Evolutionary conservation across 2,797 vertebrate genomes (phyloP).

Genomic region (Pseudochirops cupreus): DNA sequence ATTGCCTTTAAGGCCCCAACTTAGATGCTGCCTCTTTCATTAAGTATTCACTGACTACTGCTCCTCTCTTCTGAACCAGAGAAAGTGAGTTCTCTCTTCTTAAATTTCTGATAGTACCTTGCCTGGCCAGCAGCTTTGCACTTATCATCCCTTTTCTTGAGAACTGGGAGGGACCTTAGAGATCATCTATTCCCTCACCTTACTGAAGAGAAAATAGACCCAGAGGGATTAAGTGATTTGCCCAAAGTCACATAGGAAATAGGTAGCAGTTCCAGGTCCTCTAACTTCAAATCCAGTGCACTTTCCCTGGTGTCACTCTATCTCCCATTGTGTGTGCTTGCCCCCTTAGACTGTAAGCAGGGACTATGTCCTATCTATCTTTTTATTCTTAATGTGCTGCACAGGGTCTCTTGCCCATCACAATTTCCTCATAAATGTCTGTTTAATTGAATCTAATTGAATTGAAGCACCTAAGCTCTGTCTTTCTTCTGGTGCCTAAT

Average conservation of each 20-base stretch:
- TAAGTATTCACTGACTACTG: background rate
- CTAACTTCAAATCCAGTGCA: background rate
- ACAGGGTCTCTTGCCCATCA: background rate
- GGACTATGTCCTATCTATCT: background rate
- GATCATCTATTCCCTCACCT: background rate
- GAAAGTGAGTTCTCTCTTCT: background rate
- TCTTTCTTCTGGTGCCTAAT: background rate
- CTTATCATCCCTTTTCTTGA: background rate
- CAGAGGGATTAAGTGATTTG: background rate
- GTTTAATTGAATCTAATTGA: background rate
- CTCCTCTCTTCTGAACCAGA: background rate
- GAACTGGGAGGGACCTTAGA: background rate
- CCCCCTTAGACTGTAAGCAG: background rate
- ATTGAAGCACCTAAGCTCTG: background rate
- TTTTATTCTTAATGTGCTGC: background rate
- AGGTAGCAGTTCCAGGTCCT: background rate
- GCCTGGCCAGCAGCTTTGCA: background rate
- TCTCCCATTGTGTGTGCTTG: background rate
- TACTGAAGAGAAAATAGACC: background rate
- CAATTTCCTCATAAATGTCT: background rate
- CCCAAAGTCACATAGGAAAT: background rate
- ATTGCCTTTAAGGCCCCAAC: background rate
- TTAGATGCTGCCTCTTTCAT: background rate
- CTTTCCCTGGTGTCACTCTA: background rate
- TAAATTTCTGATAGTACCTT: background rate